Evolutionary conservation across 2,797 vertebrate genomes (phyloP).

Genomic region (Otus scops): DNA sequence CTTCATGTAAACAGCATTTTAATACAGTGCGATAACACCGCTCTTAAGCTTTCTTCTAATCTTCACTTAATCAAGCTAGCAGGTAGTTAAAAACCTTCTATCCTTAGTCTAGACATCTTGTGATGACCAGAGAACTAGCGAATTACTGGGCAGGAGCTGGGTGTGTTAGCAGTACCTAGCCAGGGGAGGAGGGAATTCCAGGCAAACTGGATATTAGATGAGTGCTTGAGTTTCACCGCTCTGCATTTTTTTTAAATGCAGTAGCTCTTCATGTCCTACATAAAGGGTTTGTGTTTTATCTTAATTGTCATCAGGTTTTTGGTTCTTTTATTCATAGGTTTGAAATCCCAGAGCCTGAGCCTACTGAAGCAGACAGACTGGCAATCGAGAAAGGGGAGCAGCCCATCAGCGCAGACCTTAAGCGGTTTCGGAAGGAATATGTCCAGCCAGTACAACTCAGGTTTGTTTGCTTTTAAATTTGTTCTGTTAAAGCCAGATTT

Average conservation of each 20-base stretch:
- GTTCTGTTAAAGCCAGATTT: neutral
- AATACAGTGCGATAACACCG: neutral
- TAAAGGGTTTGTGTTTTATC: neutral
- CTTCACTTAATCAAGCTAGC: conserved; percentile 31
- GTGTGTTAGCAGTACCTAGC: neutral
- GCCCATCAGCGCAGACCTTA: conserved; percentile 91
- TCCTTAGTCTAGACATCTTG: conserved; percentile 50
- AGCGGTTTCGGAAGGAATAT: conserved; percentile 95
- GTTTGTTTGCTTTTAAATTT: conserved; percentile 63
- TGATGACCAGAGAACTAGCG: neutral
- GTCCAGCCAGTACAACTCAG: conserved; percentile 98
- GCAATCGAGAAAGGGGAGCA: conserved; percentile 95
- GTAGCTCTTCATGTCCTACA: neutral
- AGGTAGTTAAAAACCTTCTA: conserved; percentile 32
- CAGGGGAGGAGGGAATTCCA: neutral
- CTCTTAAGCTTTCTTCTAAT: conserved; percentile 39
- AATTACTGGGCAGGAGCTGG: neutral
- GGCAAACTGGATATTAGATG: neutral
- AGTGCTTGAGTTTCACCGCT: neutral
- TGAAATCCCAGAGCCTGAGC: conserved; percentile 95
- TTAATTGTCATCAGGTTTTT: neutral
- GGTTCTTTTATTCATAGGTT: conserved; percentile 80
- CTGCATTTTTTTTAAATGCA: neutral
- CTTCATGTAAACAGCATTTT: neutral
- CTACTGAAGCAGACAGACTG: conserved; percentile 89